A percentile compares a stretch with the other conserved stretches of the same genome.
These are phyloP conservation scores for Chionodraco myersi DNA, from an alignment of 2,113 vertebrate species.

Conservation along the genomic window DNA sequence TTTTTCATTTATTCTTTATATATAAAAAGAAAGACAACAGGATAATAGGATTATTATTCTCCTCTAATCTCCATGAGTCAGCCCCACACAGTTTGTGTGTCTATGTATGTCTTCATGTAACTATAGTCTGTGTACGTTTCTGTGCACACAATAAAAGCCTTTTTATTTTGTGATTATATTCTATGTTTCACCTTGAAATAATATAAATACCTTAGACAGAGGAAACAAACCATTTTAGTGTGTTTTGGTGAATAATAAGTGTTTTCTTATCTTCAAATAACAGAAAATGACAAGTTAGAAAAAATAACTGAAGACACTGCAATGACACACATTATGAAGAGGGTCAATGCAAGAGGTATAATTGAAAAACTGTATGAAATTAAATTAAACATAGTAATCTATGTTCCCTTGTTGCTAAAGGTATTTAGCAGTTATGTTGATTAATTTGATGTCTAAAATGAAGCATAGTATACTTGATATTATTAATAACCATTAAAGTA, in stretches of 20 bases:
- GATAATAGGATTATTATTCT: slow-evolving; percentile 78
- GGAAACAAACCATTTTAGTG: not conserved
- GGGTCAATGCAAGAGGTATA: not conserved
- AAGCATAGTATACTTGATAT: not conserved
- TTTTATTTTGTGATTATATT: slow-evolving; percentile 20
- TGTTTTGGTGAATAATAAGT: not conserved
- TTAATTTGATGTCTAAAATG: slow-evolving; percentile 7
- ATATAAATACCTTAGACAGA: slow-evolving; percentile 4
- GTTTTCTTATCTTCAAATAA: not conserved
- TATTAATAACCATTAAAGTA: not conserved
- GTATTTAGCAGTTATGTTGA: not conserved
- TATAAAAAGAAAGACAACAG: slow-evolving; percentile 25
- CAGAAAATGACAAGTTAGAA: not conserved
- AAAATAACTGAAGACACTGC: no score
- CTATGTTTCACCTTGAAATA: slow-evolving; percentile 22
- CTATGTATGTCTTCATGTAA: slow-evolving; percentile 13
- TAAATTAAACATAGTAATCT: not conserved
- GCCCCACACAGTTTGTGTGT: slow-evolving; percentile 43
- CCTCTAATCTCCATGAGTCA: slow-evolving; percentile 75
- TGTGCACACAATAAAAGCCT: not conserved
- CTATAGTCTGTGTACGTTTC: slow-evolving; percentile 20
- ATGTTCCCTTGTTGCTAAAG: not conserved
- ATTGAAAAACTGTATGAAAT: not conserved
- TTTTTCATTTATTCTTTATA: no score
- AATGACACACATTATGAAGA: no score